A percentile compares a stretch with the other conserved stretches of the same genome.
Evolutionary conservation across 2,113 vertebrate species (phyloP).

Genomic region (Sphaerodactylus townsendi): DNA sequence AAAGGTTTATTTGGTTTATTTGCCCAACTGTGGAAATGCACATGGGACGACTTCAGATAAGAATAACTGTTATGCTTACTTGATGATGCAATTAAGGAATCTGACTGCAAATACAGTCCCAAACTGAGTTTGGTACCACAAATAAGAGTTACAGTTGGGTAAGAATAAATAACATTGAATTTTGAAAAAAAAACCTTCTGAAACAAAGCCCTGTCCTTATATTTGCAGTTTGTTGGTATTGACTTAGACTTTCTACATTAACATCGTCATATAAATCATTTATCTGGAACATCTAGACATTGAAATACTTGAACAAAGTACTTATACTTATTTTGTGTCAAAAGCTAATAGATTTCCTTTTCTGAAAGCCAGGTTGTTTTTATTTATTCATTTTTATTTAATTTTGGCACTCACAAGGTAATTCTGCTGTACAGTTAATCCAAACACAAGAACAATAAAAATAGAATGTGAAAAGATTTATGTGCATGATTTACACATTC

Average conservation of each 20-base stretch:
- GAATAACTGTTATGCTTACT: too few relatives aligned
- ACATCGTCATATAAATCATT: background rate
- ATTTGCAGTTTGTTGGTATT: background rate
- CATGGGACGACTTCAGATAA: too few relatives aligned
- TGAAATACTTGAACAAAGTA: background rate
- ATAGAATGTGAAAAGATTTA: background rate
- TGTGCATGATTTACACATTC: constrained; percentile 6
- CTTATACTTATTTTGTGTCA: background rate
- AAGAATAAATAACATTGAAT: background rate
- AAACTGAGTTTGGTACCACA: too few relatives aligned
- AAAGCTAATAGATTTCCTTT: background rate
- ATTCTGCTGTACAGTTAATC: constrained; percentile 2
- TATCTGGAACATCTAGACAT: background rate
- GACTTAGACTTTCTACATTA: background rate
- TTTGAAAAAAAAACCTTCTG: background rate
- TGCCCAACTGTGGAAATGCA: too few relatives aligned
- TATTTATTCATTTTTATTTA: background rate
- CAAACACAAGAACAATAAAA: background rate
- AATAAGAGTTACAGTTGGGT: background rate
- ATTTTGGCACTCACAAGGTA: background rate
- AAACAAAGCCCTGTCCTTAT: background rate
- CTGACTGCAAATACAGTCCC: too few relatives aligned
- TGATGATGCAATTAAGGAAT: too few relatives aligned
- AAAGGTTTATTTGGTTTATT: too few relatives aligned
- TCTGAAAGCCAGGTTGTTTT: background rate